These are phyloP conservation scores for Molorchus minor DNA, from an alignment of 2,888 invertebrate genomes.

Conservation along the genomic window DNA sequence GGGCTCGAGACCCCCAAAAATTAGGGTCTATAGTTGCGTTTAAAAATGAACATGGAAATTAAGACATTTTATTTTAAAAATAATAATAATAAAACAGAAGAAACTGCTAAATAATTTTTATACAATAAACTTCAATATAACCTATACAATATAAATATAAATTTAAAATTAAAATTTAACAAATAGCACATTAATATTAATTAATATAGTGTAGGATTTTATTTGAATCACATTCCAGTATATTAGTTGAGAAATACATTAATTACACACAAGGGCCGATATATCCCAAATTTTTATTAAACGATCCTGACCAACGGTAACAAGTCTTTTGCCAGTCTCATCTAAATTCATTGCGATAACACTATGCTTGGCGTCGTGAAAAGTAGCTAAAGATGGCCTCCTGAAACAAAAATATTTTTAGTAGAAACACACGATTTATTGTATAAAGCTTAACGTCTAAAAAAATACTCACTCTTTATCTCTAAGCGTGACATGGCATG, in stretches of 20 bases:
- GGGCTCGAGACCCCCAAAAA: too few species aligned
- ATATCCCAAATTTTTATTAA: constrained; percentile 94
- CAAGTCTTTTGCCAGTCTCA: constrained; percentile 84
- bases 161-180: constrained; percentile 49
- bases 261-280: constrained; percentile 66
- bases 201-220: constrained; percentile 43
- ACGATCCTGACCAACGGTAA: constrained; percentile 95
- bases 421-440: not conserved
- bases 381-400: constrained; percentile 90
- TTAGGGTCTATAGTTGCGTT: too few species aligned
- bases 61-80: constrained; percentile 33
- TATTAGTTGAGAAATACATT: constrained; percentile 37
- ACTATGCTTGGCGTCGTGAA: constrained; percentile 95
- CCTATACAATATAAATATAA: constrained; percentile 57
- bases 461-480: constrained; percentile 83
- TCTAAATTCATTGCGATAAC: constrained; percentile 90
- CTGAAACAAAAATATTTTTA: constrained; percentile 66
- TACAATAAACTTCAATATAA: constrained; percentile 45
- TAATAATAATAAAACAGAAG: constrained; percentile 31
- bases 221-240: constrained; percentile 59
- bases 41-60: too few species aligned
- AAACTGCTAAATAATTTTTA: constrained; percentile 28
- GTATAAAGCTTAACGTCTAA: not conserved
- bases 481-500: constrained; percentile 84
- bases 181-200: constrained; percentile 56